Base-by-base conservation (phyloP, 2,797 vertebrate species). In the Bryconaethiops microstoma region DNA sequence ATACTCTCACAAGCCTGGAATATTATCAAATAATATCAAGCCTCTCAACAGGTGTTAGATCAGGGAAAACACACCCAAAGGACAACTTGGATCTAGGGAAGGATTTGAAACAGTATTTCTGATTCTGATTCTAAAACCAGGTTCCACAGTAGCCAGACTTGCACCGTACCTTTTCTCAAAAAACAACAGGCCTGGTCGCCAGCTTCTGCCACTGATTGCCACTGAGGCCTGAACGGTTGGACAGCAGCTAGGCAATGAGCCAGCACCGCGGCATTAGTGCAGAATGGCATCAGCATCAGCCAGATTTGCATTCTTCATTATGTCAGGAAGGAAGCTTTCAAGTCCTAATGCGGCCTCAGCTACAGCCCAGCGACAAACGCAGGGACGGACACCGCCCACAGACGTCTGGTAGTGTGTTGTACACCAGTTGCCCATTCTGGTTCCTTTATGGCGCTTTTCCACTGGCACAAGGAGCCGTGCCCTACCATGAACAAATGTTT, bases 211-310 rank as follows among this genome's bases (percentile, higher is more conserved):
- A 7, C 55, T 69, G 64, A 63, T 62, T 52, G 76, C 17, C n/a
- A 40, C 4, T 55, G 64, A 79, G 48, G 72, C 54, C 54, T 69
- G 42, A 50, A 74, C 14, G 29, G 57, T 81, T 48, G 82, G 75
- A 78, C 65, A 69, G 75, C 0, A 63, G 70, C 55, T 35, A 52
- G 82, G 81, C 79, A 13, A 45, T 45, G 17, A 60, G 77, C 76
- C 79, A 86, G 74, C 5, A 29, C 50, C 59, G 55, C 52, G 25
- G 71, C 55, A 48, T 57, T 72, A 70, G 55, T 70, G 65, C 50
- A 83, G 76, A 65, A 74, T n/a, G 48, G 54, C 59, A 71, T 67
- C 14, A 76, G 54, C 73, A 62, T 73, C 39, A 80, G 68, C 59
- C 60, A 63, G 9, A 64, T 52, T 72, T 80, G 12, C 39, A 54